phyloP scores from a whole-genome alignment of 2,888 invertebrate genomes.

The Stratiomys singularior region DNA sequence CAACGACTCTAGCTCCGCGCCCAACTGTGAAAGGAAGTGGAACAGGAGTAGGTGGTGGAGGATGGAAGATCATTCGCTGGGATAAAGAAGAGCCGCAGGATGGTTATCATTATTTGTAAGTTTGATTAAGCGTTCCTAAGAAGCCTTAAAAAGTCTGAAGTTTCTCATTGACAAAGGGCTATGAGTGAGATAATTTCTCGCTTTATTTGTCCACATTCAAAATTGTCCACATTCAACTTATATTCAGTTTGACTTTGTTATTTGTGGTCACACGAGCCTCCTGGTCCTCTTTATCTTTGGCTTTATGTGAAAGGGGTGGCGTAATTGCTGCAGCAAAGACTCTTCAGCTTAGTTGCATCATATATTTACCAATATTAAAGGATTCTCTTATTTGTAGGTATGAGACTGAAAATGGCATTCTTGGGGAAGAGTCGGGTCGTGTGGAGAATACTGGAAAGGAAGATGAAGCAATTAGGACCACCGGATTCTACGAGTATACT shows the following conservation, averaged over 20 bases:
- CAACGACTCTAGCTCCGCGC: slow-evolving; percentile 10
- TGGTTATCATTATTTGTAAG: slow-evolving; percentile 70
- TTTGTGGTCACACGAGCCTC: too few species aligned
- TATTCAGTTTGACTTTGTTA: too few species aligned
- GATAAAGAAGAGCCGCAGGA: slow-evolving; percentile 67
- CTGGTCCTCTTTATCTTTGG: too few species aligned
- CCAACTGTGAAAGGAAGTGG: slow-evolving; percentile 57
- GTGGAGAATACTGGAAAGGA: slow-evolving; percentile 65
- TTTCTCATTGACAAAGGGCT: not conserved
- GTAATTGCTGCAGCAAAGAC: too few species aligned
- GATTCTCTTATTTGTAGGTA: slow-evolving; percentile 55
- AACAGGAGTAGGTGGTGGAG: slow-evolving; percentile 62
- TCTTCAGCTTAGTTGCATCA: too few species aligned
- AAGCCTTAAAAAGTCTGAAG: too few species aligned
- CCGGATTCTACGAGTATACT: slow-evolving; percentile 61
- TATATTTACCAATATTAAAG: too few species aligned
- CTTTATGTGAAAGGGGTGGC: too few species aligned
- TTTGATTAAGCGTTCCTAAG: slow-evolving; percentile 37
- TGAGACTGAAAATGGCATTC: slow-evolving; percentile 62
- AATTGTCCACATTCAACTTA: too few species aligned
- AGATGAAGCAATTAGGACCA: slow-evolving; percentile 71
- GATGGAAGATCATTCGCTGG: slow-evolving; percentile 69
- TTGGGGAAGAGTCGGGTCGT: slow-evolving; percentile 59
- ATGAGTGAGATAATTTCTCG: not conserved
- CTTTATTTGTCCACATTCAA: too few species aligned